Base-by-base conservation (phyloP, 2,113 vertebrate species). In the Aythya baeri region DNA sequence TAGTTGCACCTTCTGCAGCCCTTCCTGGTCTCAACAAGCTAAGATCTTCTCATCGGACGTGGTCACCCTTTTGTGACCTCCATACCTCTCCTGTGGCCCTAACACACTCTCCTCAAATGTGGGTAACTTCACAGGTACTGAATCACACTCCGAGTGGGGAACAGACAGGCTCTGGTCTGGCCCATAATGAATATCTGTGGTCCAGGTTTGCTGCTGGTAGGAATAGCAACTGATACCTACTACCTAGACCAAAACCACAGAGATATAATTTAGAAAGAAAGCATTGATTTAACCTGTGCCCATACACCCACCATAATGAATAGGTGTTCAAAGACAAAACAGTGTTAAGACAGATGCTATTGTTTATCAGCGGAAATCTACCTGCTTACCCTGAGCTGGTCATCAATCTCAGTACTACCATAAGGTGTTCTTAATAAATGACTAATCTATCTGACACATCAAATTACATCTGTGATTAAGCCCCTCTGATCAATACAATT, bases 401-500 rank as follows among this genome's bases (percentile, higher is more conserved):
- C 65, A 94, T 91, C 72, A 66, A 80, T 70, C 74, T 36, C 76
- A 63, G 71, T 41, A 10, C 13, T 6, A 22, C 44, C 31, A 66
- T 18, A 73, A 67, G 49, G 18, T 20, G 26, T 17, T 66, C 32
- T 59, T 68, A 59, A 71, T 41, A 27, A 85, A 79, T 67, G 71
- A 91, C 66, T 92, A 54, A 94, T 84, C 72, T 66, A 61, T 59
- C 23, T 79, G 94, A 88, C 95, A 82, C 61, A 87, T 71, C 90
- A 61, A 81, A 89, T 91, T 75, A 85, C 58, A 58, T 8, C 83
- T n/a, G 43, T 89, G 91, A 97, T 95, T 81, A 96, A 95, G 14
- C 81, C 66, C 58, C 62, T 88, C 88, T 54, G 41, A 91, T 96
- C 95, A 55, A 93, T 91, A 78, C 59, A 17, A 89, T 31, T 41